These are phyloP conservation scores for Ascidia mentula DNA, from an alignment of 23 tunicate genomes.

Conservation along the genomic window DNA sequence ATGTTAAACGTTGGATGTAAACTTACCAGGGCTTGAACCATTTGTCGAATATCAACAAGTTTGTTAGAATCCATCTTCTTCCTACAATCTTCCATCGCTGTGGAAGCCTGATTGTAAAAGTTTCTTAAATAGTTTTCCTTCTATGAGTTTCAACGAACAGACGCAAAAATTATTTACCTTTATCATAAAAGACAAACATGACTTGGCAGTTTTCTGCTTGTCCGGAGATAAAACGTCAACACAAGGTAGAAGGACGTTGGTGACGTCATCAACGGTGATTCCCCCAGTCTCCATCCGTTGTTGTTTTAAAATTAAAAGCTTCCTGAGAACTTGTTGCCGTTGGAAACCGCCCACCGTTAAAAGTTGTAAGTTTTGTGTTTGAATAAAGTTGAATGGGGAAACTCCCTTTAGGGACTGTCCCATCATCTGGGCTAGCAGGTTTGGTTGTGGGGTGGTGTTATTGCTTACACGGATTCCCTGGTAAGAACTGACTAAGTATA, in stretches of 20 bases:
- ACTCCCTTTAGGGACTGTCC: too few relatives aligned
- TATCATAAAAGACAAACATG: constrained; percentile 3
- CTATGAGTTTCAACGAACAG: too few relatives aligned
- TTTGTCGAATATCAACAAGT: constrained; percentile 6
- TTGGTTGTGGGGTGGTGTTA: too few relatives aligned
- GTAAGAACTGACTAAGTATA: too few relatives aligned
- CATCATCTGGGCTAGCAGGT: too few relatives aligned
- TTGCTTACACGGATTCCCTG: too few relatives aligned
- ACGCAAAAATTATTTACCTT: background rate
- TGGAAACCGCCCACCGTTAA: background rate
- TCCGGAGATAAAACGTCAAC: constrained; percentile 4
- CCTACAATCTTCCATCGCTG: background rate
- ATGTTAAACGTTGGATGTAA: too few relatives aligned
- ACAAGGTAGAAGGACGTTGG: background rate
- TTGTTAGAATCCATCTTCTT: constrained; percentile 4
- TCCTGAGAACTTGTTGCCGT: background rate
- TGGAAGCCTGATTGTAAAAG: constrained; percentile 6
- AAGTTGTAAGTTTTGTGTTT: too few relatives aligned
- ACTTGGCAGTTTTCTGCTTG: background rate
- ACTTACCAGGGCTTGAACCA: constrained; percentile 21
- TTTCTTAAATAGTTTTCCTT: too few relatives aligned
- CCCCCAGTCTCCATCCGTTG: background rate
- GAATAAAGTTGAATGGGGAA: too few relatives aligned
- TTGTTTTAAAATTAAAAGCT: background rate
- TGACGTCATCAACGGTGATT: background rate